A percentile compares a stretch with the other conserved stretches of the same genome.
Evolutionary conservation across 2,797 vertebrate species (phyloP).

Genomic region (Astyanax mexicanus): DNA sequence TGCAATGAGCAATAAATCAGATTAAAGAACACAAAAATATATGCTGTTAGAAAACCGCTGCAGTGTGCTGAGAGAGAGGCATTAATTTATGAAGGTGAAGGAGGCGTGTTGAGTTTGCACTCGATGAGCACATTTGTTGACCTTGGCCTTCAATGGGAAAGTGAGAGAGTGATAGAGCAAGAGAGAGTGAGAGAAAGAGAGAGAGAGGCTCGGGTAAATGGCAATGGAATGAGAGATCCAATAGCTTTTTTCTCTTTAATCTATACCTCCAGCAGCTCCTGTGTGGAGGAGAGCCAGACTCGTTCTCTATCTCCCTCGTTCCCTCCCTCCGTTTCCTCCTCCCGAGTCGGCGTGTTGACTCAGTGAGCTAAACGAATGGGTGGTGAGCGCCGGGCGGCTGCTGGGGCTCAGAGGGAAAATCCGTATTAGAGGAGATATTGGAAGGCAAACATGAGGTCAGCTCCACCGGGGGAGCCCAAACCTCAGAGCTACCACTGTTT

Average conservation of each 20-base stretch:
- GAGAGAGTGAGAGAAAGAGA: slow-evolving; percentile 1
- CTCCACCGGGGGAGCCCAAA: slow-evolving; percentile 29
- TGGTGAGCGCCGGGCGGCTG: slow-evolving; percentile 32
- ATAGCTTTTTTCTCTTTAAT: slow-evolving; percentile 6
- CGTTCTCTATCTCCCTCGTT: slow-evolving; percentile 15
- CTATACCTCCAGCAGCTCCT: slow-evolving; percentile 25
- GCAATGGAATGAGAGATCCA: not conserved
- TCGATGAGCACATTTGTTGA: slow-evolving; percentile 47
- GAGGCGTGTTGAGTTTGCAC: too few species aligned
- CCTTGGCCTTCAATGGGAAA: slow-evolving; percentile 2
- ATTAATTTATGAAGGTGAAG: too few species aligned
- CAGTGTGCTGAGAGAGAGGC: too few species aligned
- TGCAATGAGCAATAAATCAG: too few species aligned
- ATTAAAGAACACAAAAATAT: too few species aligned
- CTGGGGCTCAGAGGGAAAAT: slow-evolving; percentile 40
- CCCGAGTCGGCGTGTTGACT: slow-evolving; percentile 47
- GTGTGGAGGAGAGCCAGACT: not conserved
- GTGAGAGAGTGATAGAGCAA: not conserved
- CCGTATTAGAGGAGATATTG: slow-evolving; percentile 44
- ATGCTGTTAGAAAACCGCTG: too few species aligned
- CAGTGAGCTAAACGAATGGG: slow-evolving; percentile 35
- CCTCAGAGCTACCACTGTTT: slow-evolving; percentile 41
- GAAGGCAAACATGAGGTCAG: slow-evolving; percentile 54
- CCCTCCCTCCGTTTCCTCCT: slow-evolving; percentile 16
- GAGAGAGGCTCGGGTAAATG: slow-evolving; percentile 1